A percentile compares a stretch with the other conserved stretches of the same genome.
Evolutionary conservation across 2,888 invertebrate species (phyloP).

Genomic region (Drosophila glabriapex): DNA sequence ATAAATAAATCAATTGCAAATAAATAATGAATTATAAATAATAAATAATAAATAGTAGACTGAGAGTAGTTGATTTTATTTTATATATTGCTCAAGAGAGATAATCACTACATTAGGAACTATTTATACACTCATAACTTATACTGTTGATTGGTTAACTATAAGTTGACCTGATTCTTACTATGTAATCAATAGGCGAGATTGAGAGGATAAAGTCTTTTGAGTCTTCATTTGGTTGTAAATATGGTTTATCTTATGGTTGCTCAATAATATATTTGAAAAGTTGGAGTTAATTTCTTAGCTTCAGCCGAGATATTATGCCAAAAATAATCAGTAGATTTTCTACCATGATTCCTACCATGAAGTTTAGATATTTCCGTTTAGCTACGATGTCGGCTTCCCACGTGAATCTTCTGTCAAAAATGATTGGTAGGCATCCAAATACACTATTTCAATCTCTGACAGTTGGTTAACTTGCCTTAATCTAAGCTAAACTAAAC

Average conservation of each 20-base stretch:
- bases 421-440: background rate
- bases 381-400: no score
- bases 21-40: background rate
- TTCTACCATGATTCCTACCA: background rate
- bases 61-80: background rate
- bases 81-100: background rate
- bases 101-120: background rate
- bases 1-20: background rate
- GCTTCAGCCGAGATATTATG: background rate
- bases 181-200: background rate
- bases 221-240: background rate
- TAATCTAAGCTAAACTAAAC: background rate
- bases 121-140: background rate
- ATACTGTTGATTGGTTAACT: background rate
- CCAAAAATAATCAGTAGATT: background rate
- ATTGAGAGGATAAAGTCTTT: background rate
- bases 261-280: background rate
- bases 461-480: background rate
- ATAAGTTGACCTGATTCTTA: background rate
- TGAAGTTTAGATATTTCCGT: background rate
- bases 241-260: background rate
- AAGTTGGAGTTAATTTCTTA: background rate
- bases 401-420: background rate
- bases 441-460: background rate
- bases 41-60: background rate